A percentile compares a stretch with the other conserved stretches of the same genome.
Conservation (phyloP, 2,888 invertebrate genomes). For the Atherix ibis region DNA sequence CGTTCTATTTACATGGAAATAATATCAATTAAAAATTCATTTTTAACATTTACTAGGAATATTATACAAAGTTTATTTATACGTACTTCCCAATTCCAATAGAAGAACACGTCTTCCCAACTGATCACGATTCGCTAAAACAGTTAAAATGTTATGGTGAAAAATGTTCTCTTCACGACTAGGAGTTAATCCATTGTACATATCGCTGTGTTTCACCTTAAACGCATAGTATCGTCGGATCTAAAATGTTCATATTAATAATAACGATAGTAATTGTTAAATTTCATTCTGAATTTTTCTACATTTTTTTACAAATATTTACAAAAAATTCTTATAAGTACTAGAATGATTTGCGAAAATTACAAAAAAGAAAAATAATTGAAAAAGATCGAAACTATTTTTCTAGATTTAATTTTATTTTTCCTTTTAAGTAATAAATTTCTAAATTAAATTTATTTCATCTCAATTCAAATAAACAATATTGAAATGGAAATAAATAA, state of each 20-base stretch:
- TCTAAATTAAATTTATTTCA: no score
- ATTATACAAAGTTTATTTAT: conserved; percentile 1
- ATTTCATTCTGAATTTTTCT: no score
- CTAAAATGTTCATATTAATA: conserved; percentile 39
- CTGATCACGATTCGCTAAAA: conserved; percentile 65
- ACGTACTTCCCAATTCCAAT: conserved; percentile 66
- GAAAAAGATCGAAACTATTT: no score
- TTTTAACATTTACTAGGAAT: not conserved
- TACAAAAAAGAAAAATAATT: no score
- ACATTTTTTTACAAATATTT: no score
- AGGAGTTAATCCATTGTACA: conserved; percentile 55
- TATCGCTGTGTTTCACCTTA: conserved; percentile 57
- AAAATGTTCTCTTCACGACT: conserved; percentile 63
- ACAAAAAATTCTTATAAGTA: no score
- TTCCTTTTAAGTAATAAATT: no score
- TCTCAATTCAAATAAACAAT: no score
- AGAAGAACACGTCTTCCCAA: conserved; percentile 59
- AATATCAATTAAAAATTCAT: conserved; percentile 7
- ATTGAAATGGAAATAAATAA: no score
- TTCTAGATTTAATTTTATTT: no score
- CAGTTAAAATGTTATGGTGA: conserved; percentile 60
- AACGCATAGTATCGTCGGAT: conserved; percentile 69
- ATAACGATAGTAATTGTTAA: no score
- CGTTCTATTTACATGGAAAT: conserved; percentile 38
- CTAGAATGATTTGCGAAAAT: no score